A percentile compares a stretch with the other conserved stretches of the same genome.
These are phyloP conservation scores for Cyclophora punctaria DNA, from an alignment of 2,888 invertebrate genomes.

Conservation along the genomic window DNA sequence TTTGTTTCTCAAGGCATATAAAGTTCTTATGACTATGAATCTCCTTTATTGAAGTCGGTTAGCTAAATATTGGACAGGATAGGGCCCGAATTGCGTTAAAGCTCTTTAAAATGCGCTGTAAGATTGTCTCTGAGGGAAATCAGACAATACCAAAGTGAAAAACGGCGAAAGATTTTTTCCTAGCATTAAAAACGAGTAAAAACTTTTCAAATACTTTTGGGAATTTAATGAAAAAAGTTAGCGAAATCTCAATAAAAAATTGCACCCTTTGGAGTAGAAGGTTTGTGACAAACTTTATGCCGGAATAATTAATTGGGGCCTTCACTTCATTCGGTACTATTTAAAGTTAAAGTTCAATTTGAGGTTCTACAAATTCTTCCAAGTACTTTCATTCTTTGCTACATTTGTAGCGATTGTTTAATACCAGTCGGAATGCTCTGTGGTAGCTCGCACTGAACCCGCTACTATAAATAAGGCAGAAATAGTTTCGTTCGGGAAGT, in stretches of 20 bases:
- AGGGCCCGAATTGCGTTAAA: neutral
- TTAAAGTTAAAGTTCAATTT: slow-evolving; percentile 10
- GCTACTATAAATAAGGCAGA: slow-evolving; percentile 3
- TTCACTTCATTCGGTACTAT: slow-evolving; percentile 22
- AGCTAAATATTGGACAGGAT: too few relatives aligned
- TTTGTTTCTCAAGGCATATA: too few relatives aligned
- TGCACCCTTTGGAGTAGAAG: slow-evolving; percentile 42
- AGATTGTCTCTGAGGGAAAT: slow-evolving; percentile 9
- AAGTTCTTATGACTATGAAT: too few relatives aligned
- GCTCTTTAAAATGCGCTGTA: neutral
- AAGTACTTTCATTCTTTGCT: too few relatives aligned
- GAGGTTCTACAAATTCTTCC: slow-evolving; percentile 2
- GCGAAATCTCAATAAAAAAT: slow-evolving; percentile 51
- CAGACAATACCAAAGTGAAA: slow-evolving; percentile 28
- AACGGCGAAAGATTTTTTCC: slow-evolving; percentile 35
- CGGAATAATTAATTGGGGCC: slow-evolving; percentile 41
- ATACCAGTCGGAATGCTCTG: too few relatives aligned
- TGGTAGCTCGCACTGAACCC: too few relatives aligned
- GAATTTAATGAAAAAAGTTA: slow-evolving; percentile 61
- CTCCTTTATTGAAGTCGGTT: too few relatives aligned
- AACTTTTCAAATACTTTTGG: slow-evolving; percentile 49
- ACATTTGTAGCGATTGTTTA: too few relatives aligned
- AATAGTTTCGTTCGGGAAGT: slow-evolving; percentile 7
- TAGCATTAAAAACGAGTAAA: slow-evolving; percentile 34
- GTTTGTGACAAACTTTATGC: slow-evolving; percentile 42